Base-by-base conservation (phyloP, 1,140 invertebrate genomes). In the Mercenaria mercenaria region DNA sequence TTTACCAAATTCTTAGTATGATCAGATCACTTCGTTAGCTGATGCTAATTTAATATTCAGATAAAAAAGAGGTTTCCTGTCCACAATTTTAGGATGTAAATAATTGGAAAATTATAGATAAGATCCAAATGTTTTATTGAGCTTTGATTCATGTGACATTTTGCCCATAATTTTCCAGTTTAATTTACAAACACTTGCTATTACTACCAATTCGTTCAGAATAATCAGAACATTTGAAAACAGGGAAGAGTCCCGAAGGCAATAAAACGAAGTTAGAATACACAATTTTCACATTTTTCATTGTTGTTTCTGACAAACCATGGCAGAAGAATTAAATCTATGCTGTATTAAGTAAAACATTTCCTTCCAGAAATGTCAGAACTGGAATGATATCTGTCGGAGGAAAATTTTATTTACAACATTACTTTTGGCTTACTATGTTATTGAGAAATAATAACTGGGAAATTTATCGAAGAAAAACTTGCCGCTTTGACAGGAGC, bases 301-400 rank as follows among this genome's bases (percentile, higher is more conserved):
- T 47, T 13, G 32, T 43, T 37, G 29, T 85, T 72, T 59, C 64
- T 76, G 83, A 85, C 83, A 85, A 56, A 2, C n/a, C 34, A 39
- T 85, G 83, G 83, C 83, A 85, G 64, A 76, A 85, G 61, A 50
- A 85, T 85, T 85, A 74, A 74, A 85, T 85, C 64, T 85, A 85
- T 50, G 76, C 47, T 74, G 80, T 61, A 50, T 69, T 85, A 85
- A 72, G 67, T 85, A 74, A 85, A 85, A 72, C 83, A 56, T 50
- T 74, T 85, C 39, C 41, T 56, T 69, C 43, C 47, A 39, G 47
- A 79, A 34, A 3, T 85, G 32, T 56, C 41, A 26, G 20, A 52
- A 50, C 26, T 18, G 56, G 29, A 85, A 76, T 85, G 83, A 85
- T 85, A 74, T 50, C 23, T 85, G 61, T 85, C 83, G 1, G 29